These are phyloP conservation scores for Gonioctena quinquepunctata DNA, from an alignment of 1,140 invertebrate genomes.

Conservation along the genomic window DNA sequence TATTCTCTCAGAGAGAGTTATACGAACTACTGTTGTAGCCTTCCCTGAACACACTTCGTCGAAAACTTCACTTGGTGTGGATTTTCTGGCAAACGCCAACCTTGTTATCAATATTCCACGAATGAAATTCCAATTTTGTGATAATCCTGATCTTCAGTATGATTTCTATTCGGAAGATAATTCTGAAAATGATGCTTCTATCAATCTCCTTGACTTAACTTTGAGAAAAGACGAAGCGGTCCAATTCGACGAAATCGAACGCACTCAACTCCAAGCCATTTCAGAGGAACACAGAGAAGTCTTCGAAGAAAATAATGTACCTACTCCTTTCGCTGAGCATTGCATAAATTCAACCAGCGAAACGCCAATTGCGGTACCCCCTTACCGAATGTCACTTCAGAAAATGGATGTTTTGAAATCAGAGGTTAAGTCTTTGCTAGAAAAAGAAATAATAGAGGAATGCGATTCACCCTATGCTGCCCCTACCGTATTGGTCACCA, in stretches of 20 bases:
- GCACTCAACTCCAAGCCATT: not conserved
- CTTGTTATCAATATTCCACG: not conserved
- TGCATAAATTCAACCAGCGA: slow-evolving; percentile 12
- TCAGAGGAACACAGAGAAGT: not conserved
- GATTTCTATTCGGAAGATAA: not conserved
- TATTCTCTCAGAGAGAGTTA: not conserved
- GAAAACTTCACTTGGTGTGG: not conserved
- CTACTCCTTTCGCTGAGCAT: slow-evolving; percentile 22
- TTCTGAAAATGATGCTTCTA: not conserved
- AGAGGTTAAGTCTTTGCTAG: slow-evolving; percentile 41
- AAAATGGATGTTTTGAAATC: slow-evolving; percentile 24
- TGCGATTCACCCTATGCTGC: slow-evolving; percentile 55
- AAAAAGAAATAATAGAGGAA: slow-evolving; percentile 52
- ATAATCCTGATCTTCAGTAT: not conserved
- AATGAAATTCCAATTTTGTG: not conserved
- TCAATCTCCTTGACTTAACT: not conserved
- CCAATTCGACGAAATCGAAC: not conserved
- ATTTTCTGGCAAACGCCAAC: not conserved
- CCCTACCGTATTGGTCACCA: slow-evolving; percentile 58
- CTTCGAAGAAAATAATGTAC: slow-evolving; percentile 1
- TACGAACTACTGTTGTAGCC: not conserved
- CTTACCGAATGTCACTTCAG: slow-evolving; percentile 27
- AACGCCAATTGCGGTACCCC: slow-evolving; percentile 26
- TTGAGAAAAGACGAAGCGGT: not conserved
- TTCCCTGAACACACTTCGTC: not conserved